Evolutionary conservation across 2,888 invertebrate genomes (phyloP).

Genomic region (Bellardia bayeri): DNA sequence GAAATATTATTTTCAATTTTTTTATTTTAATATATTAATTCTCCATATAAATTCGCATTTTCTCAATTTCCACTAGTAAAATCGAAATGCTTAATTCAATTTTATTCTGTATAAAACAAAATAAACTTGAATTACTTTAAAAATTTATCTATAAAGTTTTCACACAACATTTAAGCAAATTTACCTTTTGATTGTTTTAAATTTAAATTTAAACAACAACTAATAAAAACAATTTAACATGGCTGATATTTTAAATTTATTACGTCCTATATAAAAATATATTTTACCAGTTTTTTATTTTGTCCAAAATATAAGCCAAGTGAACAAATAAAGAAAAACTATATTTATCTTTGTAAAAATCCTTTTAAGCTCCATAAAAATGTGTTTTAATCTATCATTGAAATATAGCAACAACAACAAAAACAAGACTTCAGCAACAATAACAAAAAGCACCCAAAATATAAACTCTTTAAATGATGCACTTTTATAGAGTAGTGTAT

Average conservation of each 20-base stretch:
- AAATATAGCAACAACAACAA: constrained; percentile 51
- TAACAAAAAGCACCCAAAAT: constrained; percentile 34
- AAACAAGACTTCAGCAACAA: neutral
- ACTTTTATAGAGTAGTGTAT: constrained; percentile 60
- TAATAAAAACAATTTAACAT: neutral
- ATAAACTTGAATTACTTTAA: no score
- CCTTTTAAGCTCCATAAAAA: constrained; percentile 66
- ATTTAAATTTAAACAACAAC: neutral
- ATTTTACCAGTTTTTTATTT: neutral
- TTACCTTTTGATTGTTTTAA: no score
- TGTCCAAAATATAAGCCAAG: neutral
- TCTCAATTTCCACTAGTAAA: no score
- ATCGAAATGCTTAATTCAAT: no score
- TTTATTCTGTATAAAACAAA: no score
- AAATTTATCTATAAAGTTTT: no score
- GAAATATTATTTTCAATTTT: no score
- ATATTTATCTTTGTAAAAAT: constrained; percentile 52
- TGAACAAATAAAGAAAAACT: neutral
- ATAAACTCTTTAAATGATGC: constrained; percentile 63
- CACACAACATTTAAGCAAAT: no score
- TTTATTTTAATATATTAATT: no score
- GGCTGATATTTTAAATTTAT: neutral
- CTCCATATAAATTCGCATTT: no score
- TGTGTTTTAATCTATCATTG: constrained; percentile 67
- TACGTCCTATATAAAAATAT: neutral